A percentile compares a stretch with the other conserved stretches of the same genome.
Conservation (phyloP, 2,888 invertebrate species). For the Acleris emargana region DNA sequence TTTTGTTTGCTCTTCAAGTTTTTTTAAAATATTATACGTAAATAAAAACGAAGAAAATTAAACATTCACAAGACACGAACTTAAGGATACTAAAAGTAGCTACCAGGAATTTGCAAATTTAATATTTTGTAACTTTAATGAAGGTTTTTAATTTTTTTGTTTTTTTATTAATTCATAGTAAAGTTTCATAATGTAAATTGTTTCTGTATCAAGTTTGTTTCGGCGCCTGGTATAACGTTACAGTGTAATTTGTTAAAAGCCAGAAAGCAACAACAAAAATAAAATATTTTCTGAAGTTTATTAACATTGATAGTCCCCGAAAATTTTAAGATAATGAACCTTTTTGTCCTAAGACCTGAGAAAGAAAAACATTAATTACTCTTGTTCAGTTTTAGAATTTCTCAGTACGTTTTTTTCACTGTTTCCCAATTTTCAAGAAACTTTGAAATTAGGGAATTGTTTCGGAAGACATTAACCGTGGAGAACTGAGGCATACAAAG, state of each 20-base stretch:
- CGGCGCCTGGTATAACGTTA: too few relatives aligned
- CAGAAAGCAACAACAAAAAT: background rate
- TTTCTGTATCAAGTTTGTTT: too few relatives aligned
- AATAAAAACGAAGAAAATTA: too few relatives aligned
- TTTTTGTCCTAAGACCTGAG: constrained; percentile 4
- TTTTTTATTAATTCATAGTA: too few relatives aligned
- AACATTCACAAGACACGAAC: too few relatives aligned
- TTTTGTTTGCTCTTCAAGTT: too few relatives aligned
- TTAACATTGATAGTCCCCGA: constrained; percentile 2
- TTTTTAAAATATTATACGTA: too few relatives aligned
- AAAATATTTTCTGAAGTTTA: background rate
- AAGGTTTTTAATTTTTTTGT: too few relatives aligned
- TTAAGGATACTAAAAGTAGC: too few relatives aligned
- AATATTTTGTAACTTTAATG: too few relatives aligned
- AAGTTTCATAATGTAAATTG: too few relatives aligned
- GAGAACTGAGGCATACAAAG: constrained; percentile 6
- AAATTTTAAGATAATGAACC: constrained; percentile 12
- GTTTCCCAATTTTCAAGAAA: constrained; percentile 3
- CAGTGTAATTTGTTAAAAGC: constrained; percentile 6
- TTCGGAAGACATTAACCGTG: constrained; percentile 25
- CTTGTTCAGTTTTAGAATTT: constrained; percentile 12
- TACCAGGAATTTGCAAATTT: too few relatives aligned
- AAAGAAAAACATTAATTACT: constrained; percentile 29
- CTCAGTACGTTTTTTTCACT: constrained; percentile 9
- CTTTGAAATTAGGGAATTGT: constrained; percentile 27